These are phyloP conservation scores for Lithobates pipiens DNA, from an alignment of 2,797 vertebrate genomes.

Conservation along the genomic window DNA sequence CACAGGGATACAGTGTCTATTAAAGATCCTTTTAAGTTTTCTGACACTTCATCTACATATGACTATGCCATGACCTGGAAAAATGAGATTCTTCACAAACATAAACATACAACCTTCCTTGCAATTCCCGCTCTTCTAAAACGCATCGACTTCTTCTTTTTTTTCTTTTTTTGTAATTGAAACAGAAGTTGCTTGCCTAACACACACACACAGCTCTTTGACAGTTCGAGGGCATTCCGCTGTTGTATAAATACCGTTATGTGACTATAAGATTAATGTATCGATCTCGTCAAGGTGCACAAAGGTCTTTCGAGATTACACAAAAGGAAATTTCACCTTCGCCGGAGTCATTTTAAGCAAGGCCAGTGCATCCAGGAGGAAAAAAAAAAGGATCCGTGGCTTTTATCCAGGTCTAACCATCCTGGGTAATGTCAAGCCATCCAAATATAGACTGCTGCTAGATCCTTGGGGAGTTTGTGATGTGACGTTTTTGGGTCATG, in stretches of 20 bases:
- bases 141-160: neutral
- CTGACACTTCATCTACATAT: too few species aligned
- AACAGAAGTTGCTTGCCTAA: neutral
- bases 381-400: neutral
- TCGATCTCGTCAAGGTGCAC: neutral
- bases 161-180: neutral
- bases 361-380: neutral
- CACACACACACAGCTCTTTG: neutral
- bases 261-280: slow-evolving; percentile 14
- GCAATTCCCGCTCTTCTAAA: neutral
- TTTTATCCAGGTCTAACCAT: neutral
- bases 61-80: too few species aligned
- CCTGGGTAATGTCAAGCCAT: neutral
- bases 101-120: too few species aligned
- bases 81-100: too few species aligned
- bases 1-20: too few species aligned
- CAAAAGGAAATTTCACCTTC: neutral
- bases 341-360: neutral
- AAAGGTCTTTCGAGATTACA: neutral
- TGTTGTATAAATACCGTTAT: neutral
- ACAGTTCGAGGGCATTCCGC: neutral
- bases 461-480: neutral
- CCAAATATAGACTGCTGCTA: neutral
- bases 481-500: slow-evolving; percentile 14
- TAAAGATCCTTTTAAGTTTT: too few species aligned